Conservation (phyloP, 2,797 vertebrate species). For the Arrhamphus sclerolepis region DNA sequence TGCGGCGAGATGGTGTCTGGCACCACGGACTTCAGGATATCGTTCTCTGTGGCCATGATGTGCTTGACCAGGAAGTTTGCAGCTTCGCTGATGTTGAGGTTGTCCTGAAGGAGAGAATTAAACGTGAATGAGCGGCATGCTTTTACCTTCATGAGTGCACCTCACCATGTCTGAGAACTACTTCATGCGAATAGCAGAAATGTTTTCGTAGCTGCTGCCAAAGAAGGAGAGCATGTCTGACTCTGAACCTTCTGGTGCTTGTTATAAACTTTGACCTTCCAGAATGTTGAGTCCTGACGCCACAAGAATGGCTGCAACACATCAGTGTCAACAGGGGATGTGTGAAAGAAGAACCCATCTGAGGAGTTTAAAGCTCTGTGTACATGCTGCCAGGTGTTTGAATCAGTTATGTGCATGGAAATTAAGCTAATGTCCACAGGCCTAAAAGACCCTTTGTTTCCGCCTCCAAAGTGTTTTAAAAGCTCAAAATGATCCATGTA, state of each 20-base stretch:
- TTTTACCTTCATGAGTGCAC: background rate
- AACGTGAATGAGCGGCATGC: too few species aligned
- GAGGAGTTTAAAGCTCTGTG: constrained; percentile 9
- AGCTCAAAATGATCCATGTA: background rate
- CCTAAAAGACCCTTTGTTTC: background rate
- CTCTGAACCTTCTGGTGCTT: constrained; percentile 16
- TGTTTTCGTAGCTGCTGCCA: background rate
- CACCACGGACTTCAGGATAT: constrained; percentile 85
- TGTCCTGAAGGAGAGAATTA: constrained; percentile 82
- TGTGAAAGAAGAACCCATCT: constrained; percentile 26
- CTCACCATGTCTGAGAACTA: background rate
- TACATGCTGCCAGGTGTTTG: background rate
- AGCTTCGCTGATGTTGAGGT: constrained; percentile 93
- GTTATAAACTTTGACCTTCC: constrained; percentile 57
- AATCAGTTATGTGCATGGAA: background rate
- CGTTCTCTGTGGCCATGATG: constrained; percentile 93
- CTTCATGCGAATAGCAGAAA: too few species aligned
- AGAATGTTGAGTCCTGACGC: constrained; percentile 65
- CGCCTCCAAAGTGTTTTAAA: background rate
- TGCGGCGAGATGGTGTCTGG: constrained; percentile 91
- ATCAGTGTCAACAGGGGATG: constrained; percentile 38
- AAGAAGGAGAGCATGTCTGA: background rate
- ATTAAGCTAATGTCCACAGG: too few species aligned
- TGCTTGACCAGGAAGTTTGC: constrained; percentile 95
- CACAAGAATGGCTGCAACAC: constrained; percentile 32